A percentile compares a stretch with the other conserved stretches of the same genome.
These are phyloP conservation scores for Atherix ibis DNA, from an alignment of 2,888 invertebrate genomes.

Conservation along the genomic window DNA sequence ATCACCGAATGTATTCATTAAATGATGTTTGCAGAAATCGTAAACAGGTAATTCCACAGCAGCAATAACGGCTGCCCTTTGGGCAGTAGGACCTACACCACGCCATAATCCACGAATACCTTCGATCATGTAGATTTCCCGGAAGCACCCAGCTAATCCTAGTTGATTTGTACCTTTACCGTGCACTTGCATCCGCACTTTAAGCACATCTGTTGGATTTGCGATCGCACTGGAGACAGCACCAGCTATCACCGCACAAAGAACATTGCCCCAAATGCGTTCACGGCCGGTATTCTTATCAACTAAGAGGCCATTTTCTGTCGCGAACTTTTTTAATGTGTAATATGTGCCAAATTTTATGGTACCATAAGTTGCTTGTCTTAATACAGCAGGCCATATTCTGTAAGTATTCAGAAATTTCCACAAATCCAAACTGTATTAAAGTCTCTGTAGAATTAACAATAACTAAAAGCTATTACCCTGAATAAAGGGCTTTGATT, in stretches of 20 bases:
- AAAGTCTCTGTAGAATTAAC: background rate
- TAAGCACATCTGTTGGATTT: conserved; percentile 90
- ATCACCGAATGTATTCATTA: conserved; percentile 58
- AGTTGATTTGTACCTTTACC: conserved; percentile 41
- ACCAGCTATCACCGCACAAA: conserved; percentile 54
- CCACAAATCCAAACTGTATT: background rate
- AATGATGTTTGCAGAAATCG: conserved; percentile 69
- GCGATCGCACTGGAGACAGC: conserved; percentile 90
- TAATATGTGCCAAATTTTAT: conserved; percentile 95
- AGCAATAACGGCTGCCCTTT: conserved; percentile 83
- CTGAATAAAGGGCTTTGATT: conserved; percentile 66
- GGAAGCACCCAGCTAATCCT: conserved; percentile 59
- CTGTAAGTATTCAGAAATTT: conserved; percentile 35
- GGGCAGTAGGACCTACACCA: conserved; percentile 83
- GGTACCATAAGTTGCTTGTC: conserved; percentile 91
- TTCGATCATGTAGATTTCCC: conserved; percentile 67
- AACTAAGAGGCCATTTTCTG: conserved; percentile 35
- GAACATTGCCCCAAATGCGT: conserved; percentile 50
- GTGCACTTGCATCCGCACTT: conserved; percentile 78
- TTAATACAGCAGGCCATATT: conserved; percentile 79
- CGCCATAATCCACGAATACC: conserved; percentile 78
- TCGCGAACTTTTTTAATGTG: conserved; percentile 58
- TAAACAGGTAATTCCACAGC: conserved; percentile 89
- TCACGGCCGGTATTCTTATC: conserved; percentile 34
- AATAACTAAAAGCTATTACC: conserved; percentile 41